These are phyloP conservation scores for Pandemis cinnamomeana DNA, from an alignment of 2,888 invertebrate species.

Conservation along the genomic window DNA sequence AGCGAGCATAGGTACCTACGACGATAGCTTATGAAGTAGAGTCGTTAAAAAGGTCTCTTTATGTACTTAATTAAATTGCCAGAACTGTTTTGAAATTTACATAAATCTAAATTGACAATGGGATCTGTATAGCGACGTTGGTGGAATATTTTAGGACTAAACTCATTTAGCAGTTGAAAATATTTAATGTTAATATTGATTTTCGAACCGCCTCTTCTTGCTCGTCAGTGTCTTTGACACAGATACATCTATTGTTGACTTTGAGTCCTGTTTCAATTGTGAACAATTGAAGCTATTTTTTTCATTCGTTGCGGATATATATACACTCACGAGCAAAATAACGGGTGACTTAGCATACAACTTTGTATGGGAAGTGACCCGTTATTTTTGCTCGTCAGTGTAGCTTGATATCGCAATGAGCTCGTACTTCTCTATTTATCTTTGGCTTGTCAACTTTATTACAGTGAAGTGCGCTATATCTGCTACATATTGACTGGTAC, in stretches of 20 bases:
- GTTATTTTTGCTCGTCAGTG: no score
- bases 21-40: conserved; percentile 4
- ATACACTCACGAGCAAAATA: no score
- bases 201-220: background rate
- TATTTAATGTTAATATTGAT: conserved; percentile 12
- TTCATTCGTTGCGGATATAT: background rate
- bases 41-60: conserved; percentile 23
- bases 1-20: conserved; percentile 2
- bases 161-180: background rate
- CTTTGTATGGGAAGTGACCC: no score
- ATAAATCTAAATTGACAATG: conserved; percentile 17
- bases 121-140: background rate
- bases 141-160: background rate
- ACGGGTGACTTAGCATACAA: no score
- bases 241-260: conserved; percentile 1
- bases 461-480: conserved; percentile 12
- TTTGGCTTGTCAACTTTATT: conserved; percentile 18
- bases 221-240: background rate
- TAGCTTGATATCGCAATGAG: conserved; percentile 12
- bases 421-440: conserved; percentile 19
- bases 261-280: background rate
- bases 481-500: background rate
- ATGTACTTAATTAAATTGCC: conserved; percentile 1
- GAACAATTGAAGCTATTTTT: conserved; percentile 1
- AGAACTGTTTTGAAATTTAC: conserved; percentile 9